phyloP scores from a whole-genome alignment of 2,797 vertebrate genomes.

The Onychomys arenicola region DNA sequence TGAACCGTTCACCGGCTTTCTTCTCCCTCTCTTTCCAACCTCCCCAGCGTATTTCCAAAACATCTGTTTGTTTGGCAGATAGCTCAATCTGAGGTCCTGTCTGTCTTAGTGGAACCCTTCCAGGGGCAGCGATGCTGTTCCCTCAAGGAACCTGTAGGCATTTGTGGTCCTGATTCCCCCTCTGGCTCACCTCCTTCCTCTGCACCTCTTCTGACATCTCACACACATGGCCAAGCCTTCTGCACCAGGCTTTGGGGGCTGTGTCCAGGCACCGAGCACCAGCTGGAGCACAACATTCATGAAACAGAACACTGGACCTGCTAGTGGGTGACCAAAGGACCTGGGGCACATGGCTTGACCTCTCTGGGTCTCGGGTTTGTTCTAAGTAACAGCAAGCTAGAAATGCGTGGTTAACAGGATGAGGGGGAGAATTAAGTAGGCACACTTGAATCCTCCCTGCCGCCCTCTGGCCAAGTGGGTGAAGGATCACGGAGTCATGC shows the following conservation, averaged over 20 bases:
- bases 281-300: not conserved
- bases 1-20: not conserved
- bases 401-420: not conserved
- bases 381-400: conserved; percentile 6
- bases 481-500: conserved; percentile 50
- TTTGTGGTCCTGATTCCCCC: not conserved
- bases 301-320: not conserved
- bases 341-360: not conserved
- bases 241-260: not conserved
- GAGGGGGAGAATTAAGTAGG: conserved; percentile 34
- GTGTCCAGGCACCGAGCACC: not conserved
- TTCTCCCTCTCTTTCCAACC: not conserved
- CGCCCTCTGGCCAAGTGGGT: conserved; percentile 48
- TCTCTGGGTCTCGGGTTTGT: conserved; percentile 21
- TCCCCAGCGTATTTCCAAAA: conserved; percentile 20
- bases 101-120: not conserved
- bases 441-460: conserved; percentile 4
- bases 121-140: not conserved
- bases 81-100: not conserved
- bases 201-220: not conserved
- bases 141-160: not conserved
- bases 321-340: not conserved
- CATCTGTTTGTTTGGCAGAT: not conserved
- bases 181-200: not conserved
- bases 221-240: not conserved